These are phyloP conservation scores for Sitta carolinensis DNA, from an alignment of 2,797 vertebrate genomes.

Conservation along the genomic window DNA sequence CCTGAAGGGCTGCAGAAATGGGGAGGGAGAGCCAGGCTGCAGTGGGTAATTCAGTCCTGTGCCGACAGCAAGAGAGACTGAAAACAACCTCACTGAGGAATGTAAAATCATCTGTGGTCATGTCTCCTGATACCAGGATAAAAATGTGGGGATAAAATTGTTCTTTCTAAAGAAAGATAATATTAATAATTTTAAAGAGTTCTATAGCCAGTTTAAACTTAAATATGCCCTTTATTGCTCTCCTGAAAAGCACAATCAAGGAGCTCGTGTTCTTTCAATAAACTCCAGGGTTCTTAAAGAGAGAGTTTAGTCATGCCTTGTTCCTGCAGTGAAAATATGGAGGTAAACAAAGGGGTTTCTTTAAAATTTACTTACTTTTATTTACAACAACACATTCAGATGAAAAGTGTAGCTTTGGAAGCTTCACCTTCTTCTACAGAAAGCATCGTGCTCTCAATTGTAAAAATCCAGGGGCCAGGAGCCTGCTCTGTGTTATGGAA, in stretches of 20 bases:
- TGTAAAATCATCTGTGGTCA: not conserved
- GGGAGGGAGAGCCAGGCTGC: not conserved
- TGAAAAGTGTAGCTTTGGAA: not conserved
- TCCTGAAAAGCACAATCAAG: not conserved
- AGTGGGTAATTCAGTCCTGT: not conserved
- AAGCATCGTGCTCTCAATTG: not conserved
- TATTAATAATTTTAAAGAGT: constrained; percentile 44
- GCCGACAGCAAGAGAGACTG: not conserved
- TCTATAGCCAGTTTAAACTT: constrained; percentile 13
- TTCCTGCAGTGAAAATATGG: not conserved
- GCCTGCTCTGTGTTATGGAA: not conserved
- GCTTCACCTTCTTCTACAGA: not conserved
- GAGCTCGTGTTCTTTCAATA: not conserved
- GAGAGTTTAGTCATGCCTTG: not conserved
- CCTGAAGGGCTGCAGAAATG: not conserved
- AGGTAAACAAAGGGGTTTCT: not conserved
- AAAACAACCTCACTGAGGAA: not conserved
- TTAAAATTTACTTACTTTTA: not conserved
- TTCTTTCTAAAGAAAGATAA: constrained; percentile 34
- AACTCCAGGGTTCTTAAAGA: not conserved
- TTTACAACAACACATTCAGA: not conserved
- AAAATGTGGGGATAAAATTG: not conserved
- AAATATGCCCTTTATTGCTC: constrained; percentile 27
- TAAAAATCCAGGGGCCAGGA: not conserved
- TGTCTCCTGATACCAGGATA: not conserved